Evolutionary conservation across 1,140 invertebrate genomes (phyloP).

Genomic region (Lepidostoma basale): DNA sequence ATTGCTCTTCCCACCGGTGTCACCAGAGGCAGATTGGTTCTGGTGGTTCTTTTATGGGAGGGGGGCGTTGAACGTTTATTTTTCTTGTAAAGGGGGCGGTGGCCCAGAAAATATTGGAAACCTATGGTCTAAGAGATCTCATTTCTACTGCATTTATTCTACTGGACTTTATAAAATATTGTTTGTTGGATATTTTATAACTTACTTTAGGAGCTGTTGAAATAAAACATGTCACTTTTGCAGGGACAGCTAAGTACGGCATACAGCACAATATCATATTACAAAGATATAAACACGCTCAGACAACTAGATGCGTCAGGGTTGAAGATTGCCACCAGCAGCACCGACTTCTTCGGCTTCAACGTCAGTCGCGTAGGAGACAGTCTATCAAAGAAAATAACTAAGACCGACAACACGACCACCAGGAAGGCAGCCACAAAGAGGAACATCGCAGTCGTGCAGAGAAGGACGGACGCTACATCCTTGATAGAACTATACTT

Average conservation of each 20-base stretch:
- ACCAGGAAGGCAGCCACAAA: conserved; percentile 39
- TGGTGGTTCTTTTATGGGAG: no score
- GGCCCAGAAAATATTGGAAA: no score
- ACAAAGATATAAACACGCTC: conserved; percentile 51
- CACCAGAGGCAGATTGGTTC: no score
- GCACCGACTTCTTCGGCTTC: conserved; percentile 45
- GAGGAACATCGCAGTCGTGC: conserved; percentile 47
- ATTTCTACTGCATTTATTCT: no score
- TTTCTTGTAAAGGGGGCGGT: no score
- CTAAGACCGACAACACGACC: not conserved
- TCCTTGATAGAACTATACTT: conserved; percentile 34
- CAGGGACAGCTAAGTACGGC: conserved; percentile 46
- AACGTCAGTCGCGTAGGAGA: conserved; percentile 37
- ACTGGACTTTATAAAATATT: no score
- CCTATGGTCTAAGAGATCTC: no score
- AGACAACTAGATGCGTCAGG: conserved; percentile 51
- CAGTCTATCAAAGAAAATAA: conserved; percentile 44
- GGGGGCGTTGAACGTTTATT: no score
- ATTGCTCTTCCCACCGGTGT: no score
- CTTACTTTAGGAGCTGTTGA: no score
- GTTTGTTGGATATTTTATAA: no score
- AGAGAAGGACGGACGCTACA: conserved; percentile 45
- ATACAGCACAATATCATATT: conserved; percentile 50
- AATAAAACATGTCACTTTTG: not conserved
- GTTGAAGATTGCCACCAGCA: conserved; percentile 49